These are phyloP conservation scores for Bhutanitis thaidina DNA, from an alignment of 2,888 invertebrate genomes.

Conservation along the genomic window DNA sequence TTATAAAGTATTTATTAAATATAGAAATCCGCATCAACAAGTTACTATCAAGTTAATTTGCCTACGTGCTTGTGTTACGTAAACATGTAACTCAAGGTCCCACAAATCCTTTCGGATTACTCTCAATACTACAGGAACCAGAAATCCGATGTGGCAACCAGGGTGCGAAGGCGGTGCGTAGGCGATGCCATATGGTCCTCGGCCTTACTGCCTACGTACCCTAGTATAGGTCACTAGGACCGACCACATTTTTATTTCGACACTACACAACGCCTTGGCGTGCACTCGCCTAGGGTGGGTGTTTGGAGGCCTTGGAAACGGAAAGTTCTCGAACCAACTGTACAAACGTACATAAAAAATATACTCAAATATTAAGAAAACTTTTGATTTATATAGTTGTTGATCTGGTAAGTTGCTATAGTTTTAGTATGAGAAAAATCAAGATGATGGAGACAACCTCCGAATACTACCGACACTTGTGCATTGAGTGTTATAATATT, in stretches of 20 bases:
- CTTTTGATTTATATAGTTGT: too few species aligned
- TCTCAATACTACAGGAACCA: conserved; percentile 26
- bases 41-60: too few species aligned
- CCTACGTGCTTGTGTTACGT: not conserved
- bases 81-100: not conserved
- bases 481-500: too few species aligned
- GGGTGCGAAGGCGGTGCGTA: conserved; percentile 50
- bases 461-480: too few species aligned
- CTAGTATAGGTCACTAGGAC: conserved; percentile 38
- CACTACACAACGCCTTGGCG: conserved; percentile 1
- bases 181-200: conserved; percentile 53
- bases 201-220: conserved; percentile 50
- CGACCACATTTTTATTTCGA: conserved; percentile 21
- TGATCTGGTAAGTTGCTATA: too few species aligned
- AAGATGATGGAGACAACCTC: too few species aligned
- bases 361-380: not conserved
- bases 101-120: conserved; percentile 1
- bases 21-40: too few species aligned
- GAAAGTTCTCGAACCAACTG: not conserved
- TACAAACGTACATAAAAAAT: not conserved
- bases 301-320: conserved; percentile 1
- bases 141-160: conserved; percentile 34
- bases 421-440: too few species aligned
- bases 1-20: too few species aligned
- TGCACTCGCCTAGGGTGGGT: conserved; percentile 8